Conservation (phyloP, 2,113 vertebrate genomes). For the Chaetura pelagica region DNA sequence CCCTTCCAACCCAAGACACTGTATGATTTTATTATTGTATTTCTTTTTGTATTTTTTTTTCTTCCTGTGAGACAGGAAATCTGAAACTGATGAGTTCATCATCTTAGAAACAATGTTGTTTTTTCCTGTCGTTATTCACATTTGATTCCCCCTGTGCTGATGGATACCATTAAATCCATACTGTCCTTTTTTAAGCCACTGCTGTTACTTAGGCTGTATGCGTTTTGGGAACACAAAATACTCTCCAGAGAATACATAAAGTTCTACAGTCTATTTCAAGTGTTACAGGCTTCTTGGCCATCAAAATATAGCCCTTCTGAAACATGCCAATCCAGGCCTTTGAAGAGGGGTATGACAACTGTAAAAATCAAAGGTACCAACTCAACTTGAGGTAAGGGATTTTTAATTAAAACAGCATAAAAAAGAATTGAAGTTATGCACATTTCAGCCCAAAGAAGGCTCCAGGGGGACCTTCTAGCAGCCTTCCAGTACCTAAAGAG, state of each 20-base stretch:
- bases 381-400: background rate
- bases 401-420: background rate
- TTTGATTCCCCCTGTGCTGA: background rate
- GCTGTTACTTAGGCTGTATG: background rate
- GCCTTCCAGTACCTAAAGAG: too few relatives aligned
- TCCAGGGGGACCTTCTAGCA: too few relatives aligned
- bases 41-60: background rate
- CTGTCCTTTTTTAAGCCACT: background rate
- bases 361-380: background rate
- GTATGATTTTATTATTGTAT: too few relatives aligned
- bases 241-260: background rate
- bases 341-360: background rate
- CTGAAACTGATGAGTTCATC: background rate
- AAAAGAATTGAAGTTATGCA: background rate
- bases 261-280: background rate
- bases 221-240: background rate
- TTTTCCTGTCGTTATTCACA: background rate
- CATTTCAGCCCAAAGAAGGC: too few relatives aligned
- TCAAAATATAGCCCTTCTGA: background rate
- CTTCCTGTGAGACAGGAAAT: background rate
- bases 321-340: background rate
- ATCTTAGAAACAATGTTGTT: background rate
- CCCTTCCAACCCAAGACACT: too few relatives aligned
- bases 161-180: accelerated
- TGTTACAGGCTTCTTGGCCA: background rate